phyloP scores from a whole-genome alignment of 1,140 invertebrate species.

The Mesaphorura yosii region DNA sequence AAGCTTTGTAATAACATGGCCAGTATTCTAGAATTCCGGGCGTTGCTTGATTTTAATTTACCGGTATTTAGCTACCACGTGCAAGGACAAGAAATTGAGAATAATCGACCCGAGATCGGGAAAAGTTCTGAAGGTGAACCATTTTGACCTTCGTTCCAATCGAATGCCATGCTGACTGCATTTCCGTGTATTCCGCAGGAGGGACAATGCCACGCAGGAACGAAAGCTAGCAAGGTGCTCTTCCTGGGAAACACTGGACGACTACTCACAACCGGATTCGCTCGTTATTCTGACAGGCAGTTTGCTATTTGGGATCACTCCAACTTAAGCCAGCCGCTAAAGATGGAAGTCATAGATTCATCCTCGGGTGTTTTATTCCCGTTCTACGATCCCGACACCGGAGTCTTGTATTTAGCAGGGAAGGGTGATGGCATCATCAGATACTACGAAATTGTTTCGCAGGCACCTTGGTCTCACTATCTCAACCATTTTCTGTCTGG shows the following conservation, averaged over 20 bases:
- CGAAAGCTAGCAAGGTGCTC: too few species aligned
- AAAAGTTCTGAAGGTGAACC: too few species aligned
- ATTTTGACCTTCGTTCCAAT: too few species aligned
- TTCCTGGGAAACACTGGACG: conserved; percentile 59
- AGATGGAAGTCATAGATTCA: conserved; percentile 73
- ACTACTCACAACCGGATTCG: conserved; percentile 81
- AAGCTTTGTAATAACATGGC: too few species aligned
- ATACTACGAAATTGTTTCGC: conserved; percentile 83
- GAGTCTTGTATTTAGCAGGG: conserved; percentile 68
- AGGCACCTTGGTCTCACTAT: conserved; percentile 73
- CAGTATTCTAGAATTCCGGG: too few species aligned
- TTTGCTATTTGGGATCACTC: conserved; percentile 78
- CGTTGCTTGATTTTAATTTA: too few species aligned
- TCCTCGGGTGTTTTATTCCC: conserved; percentile 86
- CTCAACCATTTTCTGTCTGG: conserved; percentile 84
- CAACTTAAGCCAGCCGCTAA: conserved; percentile 60
- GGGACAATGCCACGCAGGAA: too few species aligned
- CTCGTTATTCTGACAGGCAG: conserved; percentile 74
- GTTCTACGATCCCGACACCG: conserved; percentile 84
- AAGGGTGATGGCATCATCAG: conserved; percentile 73
- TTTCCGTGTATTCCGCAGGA: too few species aligned
- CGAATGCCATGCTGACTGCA: too few species aligned
- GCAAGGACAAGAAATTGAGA: too few species aligned
- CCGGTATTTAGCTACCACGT: too few species aligned
- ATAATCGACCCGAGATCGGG: too few species aligned